Evolutionary conservation across 1,140 invertebrate genomes (phyloP).

Genomic region (Cydia fagiglandana): DNA sequence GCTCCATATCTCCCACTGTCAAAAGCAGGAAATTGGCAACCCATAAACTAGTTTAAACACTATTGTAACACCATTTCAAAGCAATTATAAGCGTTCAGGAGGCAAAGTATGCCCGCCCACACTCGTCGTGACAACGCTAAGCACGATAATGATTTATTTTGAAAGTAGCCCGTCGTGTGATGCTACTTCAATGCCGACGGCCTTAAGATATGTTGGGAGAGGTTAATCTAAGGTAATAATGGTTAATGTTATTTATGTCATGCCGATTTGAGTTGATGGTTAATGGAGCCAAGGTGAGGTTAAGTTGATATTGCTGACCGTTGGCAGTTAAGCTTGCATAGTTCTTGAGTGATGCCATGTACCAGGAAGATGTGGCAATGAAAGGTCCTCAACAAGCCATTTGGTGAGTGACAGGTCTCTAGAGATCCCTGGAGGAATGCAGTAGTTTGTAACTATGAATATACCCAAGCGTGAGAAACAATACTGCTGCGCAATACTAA

Average conservation of each 20-base stretch:
- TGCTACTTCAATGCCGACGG: conserved; percentile 16
- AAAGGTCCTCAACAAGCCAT: no score
- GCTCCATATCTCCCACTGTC: conserved; percentile 17
- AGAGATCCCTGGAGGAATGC: no score
- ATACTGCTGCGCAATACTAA: no score
- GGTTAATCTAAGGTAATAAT: conserved; percentile 13
- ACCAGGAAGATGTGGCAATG: no score
- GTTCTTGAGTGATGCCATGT: no score
- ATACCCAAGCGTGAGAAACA: no score
- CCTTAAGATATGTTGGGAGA: conserved; percentile 11
- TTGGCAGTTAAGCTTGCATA: not conserved
- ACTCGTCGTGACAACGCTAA: conserved; percentile 42
- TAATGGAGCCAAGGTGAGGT: conserved; percentile 3
- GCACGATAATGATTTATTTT: conserved; percentile 60
- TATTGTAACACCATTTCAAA: conserved; percentile 25
- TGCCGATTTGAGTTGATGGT: conserved; percentile 16
- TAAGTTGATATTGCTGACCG: not conserved
- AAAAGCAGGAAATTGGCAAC: conserved; percentile 20
- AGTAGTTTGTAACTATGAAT: no score
- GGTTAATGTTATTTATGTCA: conserved; percentile 14
- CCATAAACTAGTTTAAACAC: conserved; percentile 16
- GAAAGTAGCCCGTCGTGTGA: conserved; percentile 43
- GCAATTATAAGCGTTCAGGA: conserved; percentile 48
- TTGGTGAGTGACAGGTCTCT: no score
- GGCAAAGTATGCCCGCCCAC: conserved; percentile 52